Evolutionary conservation across 2,888 invertebrate species (phyloP).

Genomic region (Cheilosia impressa): DNA sequence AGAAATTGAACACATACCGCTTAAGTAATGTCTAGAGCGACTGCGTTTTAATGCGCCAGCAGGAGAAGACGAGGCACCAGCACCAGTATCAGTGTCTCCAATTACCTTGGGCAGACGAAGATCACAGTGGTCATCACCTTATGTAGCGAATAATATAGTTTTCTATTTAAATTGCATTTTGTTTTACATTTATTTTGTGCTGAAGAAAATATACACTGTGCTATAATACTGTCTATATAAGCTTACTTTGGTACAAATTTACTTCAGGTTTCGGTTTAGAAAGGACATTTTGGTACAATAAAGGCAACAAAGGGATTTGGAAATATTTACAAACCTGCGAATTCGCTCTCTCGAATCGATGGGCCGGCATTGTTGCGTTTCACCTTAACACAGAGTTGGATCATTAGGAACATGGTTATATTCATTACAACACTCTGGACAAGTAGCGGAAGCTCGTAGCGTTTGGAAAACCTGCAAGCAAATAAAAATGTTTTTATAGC

Average conservation of each 20-base stretch:
- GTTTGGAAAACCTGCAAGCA: conserved; percentile 96
- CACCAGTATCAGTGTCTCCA: conserved; percentile 81
- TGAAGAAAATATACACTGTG: conserved; percentile 34
- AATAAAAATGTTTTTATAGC: neutral
- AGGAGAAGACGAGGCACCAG: conserved; percentile 79
- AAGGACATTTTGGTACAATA: conserved; percentile 32
- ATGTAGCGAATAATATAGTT: conserved; percentile 66
- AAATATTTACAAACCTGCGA: conserved; percentile 88
- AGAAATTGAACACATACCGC: conserved; percentile 79
- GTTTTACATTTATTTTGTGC: conserved; percentile 22
- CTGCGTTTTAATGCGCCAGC: conserved; percentile 80
- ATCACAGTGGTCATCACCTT: conserved; percentile 77
- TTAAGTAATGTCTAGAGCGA: conserved; percentile 83
- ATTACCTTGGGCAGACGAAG: conserved; percentile 82
- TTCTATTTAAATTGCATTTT: conserved; percentile 49
- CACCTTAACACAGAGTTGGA: conserved; percentile 95
- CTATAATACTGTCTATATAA: conserved; percentile 11
- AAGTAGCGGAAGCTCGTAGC: conserved; percentile 96
- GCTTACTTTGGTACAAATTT: conserved; percentile 25
- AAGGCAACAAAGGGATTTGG: neutral
- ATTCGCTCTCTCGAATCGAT: conserved; percentile 87
- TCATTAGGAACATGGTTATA: conserved; percentile 97
- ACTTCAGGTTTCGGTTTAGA: conserved; percentile 5
- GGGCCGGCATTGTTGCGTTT: conserved; percentile 90
- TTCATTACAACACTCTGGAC: conserved; percentile 99